Evolutionary conservation across 2,888 invertebrate species (phyloP).

Genomic region (Herminia tarsipennalis): DNA sequence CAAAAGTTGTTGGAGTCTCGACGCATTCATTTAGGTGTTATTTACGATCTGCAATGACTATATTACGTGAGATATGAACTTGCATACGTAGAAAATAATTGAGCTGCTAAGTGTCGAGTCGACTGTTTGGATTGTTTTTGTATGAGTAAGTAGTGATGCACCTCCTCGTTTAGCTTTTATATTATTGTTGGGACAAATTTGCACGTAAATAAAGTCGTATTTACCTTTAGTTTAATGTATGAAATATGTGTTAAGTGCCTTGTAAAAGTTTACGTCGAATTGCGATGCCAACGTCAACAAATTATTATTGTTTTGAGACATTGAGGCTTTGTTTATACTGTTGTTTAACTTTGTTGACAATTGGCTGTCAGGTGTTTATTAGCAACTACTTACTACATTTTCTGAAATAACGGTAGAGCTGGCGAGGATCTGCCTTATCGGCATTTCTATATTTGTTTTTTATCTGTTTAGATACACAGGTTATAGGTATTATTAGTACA

Average conservation of each 20-base stretch:
- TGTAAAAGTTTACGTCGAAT: conserved; percentile 38
- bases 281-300: conserved; percentile 38
- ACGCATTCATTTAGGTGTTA: conserved; percentile 68
- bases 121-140: conserved; percentile 76
- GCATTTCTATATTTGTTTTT: no score
- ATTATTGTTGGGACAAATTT: conserved; percentile 54
- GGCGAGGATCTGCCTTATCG: no score
- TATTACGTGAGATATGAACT: conserved; percentile 79
- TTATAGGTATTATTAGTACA: no score
- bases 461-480: no score
- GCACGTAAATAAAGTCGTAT: conserved; percentile 52
- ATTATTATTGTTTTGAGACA: conserved; percentile 15
- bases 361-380: conserved; percentile 4
- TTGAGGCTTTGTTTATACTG: conserved; percentile 7
- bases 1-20: conserved; percentile 73
- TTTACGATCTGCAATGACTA: conserved; percentile 69
- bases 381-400: not conserved
- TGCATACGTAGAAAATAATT: conserved; percentile 77
- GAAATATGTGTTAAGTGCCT: conserved; percentile 51
- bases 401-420: not conserved
- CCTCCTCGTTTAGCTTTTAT: conserved; percentile 57
- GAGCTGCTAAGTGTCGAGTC: conserved; percentile 65
- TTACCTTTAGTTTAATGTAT: conserved; percentile 52
- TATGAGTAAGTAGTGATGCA: conserved; percentile 75
- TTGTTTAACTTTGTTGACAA: conserved; percentile 29